Evolutionary conservation across 35 echinoderm and acorn worm genomes (phyloP), one percentile per base, ranked within the genome.

Genomic region (Apostichopus japonicus): DNA sequence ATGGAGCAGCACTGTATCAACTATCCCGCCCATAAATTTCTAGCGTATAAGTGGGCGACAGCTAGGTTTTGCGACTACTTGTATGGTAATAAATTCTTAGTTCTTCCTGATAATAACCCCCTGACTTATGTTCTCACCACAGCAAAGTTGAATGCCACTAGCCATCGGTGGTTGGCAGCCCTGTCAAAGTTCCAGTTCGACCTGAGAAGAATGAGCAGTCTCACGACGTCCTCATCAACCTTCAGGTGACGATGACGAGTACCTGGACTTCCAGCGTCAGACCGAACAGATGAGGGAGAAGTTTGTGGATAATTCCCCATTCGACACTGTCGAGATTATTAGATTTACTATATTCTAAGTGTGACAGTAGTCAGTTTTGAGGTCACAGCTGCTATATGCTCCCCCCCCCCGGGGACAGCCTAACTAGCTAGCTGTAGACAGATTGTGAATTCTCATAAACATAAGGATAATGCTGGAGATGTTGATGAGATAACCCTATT

Each of bases 171-270:
- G 88, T 27, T 86, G 62, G 94, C 70, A 82, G 67, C 58, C 56
- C 62, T 86, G 17, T 56, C 71, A 10, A 27, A 86, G 23, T 95
- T 54, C 53, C 62, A 53, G n/a, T 95, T 79, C 56, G 77, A 67
- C 53, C 24, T 94, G 22, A 83, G n/a, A n/a, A n/a, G n/a, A n/a
- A n/a, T n/a, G n/a, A n/a, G n/a, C n/a, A 72, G 54, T 96, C 7
- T 93, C 91, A 56, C 76, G 94, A 33, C 52, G 70, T 6, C 92
- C 94, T 17, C 65, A 91, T 27, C 17, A 10, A 54, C 86, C 86
- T 19, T 63, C 86, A 33, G 86, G 65, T 79, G 77, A 79, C 33
- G 90, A 89, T 72, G 86, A 89, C 1, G 86, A 89, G 62, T 89
- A 89, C 63, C 8, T 89, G 15, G 62, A 75, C 62, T 72, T 89